Evolutionary conservation across 2,797 vertebrate genomes (phyloP), one percentile per base, ranked within the genome.

Genomic region (Sebastes iracundus): DNA sequence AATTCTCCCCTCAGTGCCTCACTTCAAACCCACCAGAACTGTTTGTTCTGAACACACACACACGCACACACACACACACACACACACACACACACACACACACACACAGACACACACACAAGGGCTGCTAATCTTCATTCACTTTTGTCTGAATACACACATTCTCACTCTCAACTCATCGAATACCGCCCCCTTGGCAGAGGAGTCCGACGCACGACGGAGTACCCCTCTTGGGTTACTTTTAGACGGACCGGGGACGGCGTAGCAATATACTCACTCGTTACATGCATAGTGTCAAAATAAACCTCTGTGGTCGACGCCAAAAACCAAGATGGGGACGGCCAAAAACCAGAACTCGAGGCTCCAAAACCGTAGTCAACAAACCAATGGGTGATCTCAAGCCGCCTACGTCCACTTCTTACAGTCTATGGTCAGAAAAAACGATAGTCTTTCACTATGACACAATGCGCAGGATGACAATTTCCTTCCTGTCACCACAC

Each of bases 11-110:
- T 84, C 71, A 55, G 59, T 82, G 80, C 72, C 72, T 78, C 35
- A 72, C 76, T 81, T 91, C 67, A 90, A 83, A 76, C 75, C 63
- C 64, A 81, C n/a, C 25, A 46, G 60, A 58, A 30, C 42, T 71
- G 80, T 84, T 86, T 59, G 46, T 63, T 59, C 66, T 79, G 52
- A 58, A 65, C 42, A 38, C 35, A 38, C 35, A 33, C 32, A 32
- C 32, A 30, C 30, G 2, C 30, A 32, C 30, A 32, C 30, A 32
- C 30, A 32, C 30, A 32, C 30, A 32, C 30, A 32, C 32, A 35
- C 33, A 35, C 33, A 35, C 33, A 35, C 33, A 70, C 61, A 61
- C 30, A 74, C 12, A 38, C 35, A 13, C 14, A 16, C 52, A 49
- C 22, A 70, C 62, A 62, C 35, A 42, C 38, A 42, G 0, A 42